These are phyloP conservation scores for Drosophila cardini DNA, from an alignment of 1,140 invertebrate species.

Conservation along the genomic window DNA sequence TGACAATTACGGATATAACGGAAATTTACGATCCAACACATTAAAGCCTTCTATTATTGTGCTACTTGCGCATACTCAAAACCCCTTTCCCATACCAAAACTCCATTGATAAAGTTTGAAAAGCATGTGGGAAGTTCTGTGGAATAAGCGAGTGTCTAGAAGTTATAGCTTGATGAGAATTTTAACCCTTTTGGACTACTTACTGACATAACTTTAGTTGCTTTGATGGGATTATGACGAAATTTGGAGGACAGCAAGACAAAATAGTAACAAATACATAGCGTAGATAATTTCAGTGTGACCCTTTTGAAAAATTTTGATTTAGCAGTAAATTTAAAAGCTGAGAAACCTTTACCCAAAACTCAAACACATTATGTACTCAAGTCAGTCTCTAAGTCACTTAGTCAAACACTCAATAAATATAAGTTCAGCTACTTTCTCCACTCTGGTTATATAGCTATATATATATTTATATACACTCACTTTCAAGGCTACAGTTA, in stretches of 20 bases:
- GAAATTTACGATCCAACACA: slow-evolving; percentile 65
- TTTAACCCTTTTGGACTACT: background rate
- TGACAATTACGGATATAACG: slow-evolving; percentile 74
- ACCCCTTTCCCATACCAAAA: background rate
- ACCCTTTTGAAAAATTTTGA: too few relatives aligned
- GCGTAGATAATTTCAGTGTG: too few relatives aligned
- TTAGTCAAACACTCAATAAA: too few relatives aligned
- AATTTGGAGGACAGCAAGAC: too few relatives aligned
- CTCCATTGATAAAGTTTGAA: background rate
- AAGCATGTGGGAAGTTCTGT: background rate
- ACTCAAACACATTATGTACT: too few relatives aligned
- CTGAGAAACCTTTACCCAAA: too few relatives aligned
- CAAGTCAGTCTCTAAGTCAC: too few relatives aligned
- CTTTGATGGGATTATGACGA: too few relatives aligned
- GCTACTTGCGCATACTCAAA: background rate
- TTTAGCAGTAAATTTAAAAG: too few relatives aligned
- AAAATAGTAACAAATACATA: too few relatives aligned
- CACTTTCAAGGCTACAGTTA: background rate
- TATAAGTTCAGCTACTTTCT: too few relatives aligned
- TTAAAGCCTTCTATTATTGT: slow-evolving; percentile 56
- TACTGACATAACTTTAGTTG: too few relatives aligned
- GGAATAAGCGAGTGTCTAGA: background rate
- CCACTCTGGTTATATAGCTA: background rate
- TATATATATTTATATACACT: background rate
- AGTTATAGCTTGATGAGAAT: background rate